A percentile compares a stretch with the other conserved stretches of the same genome.
Evolutionary conservation across 2,888 invertebrate species (phyloP).

Genomic region (Pyralis farinalis): DNA sequence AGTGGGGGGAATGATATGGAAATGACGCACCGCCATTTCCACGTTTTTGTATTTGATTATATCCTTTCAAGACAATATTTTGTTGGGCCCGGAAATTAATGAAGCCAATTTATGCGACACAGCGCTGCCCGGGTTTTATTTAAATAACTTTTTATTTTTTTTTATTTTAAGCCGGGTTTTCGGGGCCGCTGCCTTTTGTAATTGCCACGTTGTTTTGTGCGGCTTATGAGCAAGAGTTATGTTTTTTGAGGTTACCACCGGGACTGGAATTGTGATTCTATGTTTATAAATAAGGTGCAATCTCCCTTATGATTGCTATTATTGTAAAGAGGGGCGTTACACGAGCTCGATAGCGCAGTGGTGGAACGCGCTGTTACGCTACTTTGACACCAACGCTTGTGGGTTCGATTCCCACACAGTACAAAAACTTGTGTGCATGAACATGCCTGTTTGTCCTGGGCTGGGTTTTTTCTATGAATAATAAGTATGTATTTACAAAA

Average conservation of each 20-base stretch:
- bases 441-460: too few species aligned
- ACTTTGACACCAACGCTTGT: too few species aligned
- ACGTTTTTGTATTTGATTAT: constrained; percentile 81
- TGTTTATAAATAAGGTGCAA: not conserved
- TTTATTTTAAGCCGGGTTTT: constrained; percentile 56
- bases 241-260: constrained; percentile 52
- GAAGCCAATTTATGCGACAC: constrained; percentile 80
- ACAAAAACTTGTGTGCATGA: too few species aligned
- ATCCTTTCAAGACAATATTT: constrained; percentile 82
- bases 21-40: constrained; percentile 80
- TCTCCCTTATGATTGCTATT: constrained; percentile 4
- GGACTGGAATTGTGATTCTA: constrained; percentile 7
- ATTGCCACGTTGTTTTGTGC: constrained; percentile 61
- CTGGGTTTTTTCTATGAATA: too few species aligned
- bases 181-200: constrained; percentile 66
- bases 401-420: too few species aligned
- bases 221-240: constrained; percentile 61
- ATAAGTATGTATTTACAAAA: too few species aligned
- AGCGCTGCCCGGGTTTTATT: constrained; percentile 69
- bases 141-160: constrained; percentile 69
- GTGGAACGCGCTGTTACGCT: too few species aligned
- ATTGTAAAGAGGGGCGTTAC: too few species aligned
- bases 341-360: too few species aligned
- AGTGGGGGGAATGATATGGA: constrained; percentile 70
- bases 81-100: constrained; percentile 78